Evolutionary conservation across 2,888 invertebrate genomes (phyloP).

Genomic region (Fissipunctia ypsillon): DNA sequence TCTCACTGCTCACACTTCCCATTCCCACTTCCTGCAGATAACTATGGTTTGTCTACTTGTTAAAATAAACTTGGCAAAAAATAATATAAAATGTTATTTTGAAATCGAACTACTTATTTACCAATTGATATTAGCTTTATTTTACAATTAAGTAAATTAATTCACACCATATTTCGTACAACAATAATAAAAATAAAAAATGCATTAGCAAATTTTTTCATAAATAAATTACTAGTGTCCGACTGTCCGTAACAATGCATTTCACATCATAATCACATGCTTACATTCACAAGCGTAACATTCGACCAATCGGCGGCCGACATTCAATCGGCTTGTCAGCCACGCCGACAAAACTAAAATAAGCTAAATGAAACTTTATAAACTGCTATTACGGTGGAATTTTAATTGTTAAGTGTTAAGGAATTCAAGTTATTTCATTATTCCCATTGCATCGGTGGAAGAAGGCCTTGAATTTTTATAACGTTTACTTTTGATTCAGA

Average conservation of each 20-base stretch:
- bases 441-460: constrained; percentile 23
- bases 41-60: neutral
- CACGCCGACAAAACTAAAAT: constrained; percentile 67
- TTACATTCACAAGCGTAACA: constrained; percentile 61
- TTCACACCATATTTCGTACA: neutral
- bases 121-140: neutral
- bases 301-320: constrained; percentile 68
- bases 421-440: constrained; percentile 62
- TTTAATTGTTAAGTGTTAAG: constrained; percentile 29
- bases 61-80: neutral
- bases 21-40: too few relatives aligned
- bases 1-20: too few relatives aligned
- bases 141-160: neutral
- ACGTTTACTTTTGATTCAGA: constrained; percentile 61
- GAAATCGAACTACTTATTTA: neutral
- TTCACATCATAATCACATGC: constrained; percentile 55
- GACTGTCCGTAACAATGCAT: too few relatives aligned
- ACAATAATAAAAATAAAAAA: too few relatives aligned
- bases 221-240: neutral
- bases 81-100: neutral
- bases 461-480: constrained; percentile 62
- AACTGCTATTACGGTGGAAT: constrained; percentile 37
- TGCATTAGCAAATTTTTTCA: neutral
- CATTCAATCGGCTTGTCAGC: constrained; percentile 74
- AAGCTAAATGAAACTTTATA: constrained; percentile 53